Base-by-base conservation (phyloP, 2,888 invertebrate genomes). In the Branchipolynoe longqiensis region DNA sequence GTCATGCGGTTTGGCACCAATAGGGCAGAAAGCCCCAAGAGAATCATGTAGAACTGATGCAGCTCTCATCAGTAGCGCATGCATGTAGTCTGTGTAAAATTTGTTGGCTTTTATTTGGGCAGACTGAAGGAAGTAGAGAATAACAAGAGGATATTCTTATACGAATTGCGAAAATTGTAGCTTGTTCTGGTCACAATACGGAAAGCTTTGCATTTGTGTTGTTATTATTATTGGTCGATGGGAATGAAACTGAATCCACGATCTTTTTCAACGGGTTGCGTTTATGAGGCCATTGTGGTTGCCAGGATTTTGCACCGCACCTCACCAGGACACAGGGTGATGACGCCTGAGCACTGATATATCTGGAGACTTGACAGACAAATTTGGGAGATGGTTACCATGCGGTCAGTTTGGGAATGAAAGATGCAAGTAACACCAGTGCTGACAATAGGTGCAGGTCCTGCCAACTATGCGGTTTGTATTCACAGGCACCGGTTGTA, bases 231-330 rank as follows among this genome's bases (percentile, higher is more conserved):
- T 36, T 69, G 12, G 36, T 69, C 18, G 18, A 18, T 69, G 69
- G 33, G 36, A 69, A 69, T 69, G 69, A 69, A 69, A 69, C 69
- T 69, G 69, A 69, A 69, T 69, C 69, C 33, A 69, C 33, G 38
- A 33, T 36, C 22, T 33, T 38, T 69, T 33, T 69, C 69, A 36
- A n/a, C 18, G 38, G 69, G 33, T 38, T 69, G 36, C 38, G 69
- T 36, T 69, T 69, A 38, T 69, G 69, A 38, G 38, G 38, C 38
- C 18, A 38, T 38, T 8, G 33, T 69, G 69, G 36, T 69, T 69
- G 33, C 38, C 69, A 69, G 36, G 69, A 69, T 33, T 38, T 69
- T 69, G 69, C 69, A 69, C 69, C 69, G 33, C 69, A 31, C 33
- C 36, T 69, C 69, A 69, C n/a, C n/a, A n/a, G n/a, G n/a, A n/a